Evolutionary conservation across 2,888 invertebrate genomes (phyloP).

Genomic region (Nemurella pictetii): DNA sequence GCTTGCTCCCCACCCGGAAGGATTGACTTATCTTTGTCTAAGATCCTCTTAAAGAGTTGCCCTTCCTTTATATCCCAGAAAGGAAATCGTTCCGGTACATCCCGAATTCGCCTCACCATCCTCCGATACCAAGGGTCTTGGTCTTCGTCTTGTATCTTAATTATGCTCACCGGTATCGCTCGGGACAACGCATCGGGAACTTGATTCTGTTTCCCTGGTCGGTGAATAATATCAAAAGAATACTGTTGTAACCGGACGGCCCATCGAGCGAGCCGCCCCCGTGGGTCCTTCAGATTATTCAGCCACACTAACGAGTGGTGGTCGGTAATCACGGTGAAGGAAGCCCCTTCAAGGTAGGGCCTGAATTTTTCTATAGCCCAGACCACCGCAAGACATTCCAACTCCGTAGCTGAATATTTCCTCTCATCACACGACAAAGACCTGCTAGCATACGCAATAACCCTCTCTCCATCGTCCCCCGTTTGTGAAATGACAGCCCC

Average conservation of each 20-base stretch:
- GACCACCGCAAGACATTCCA: conserved; percentile 44
- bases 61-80: not conserved
- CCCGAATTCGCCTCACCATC: not conserved
- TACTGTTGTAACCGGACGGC: conserved; percentile 41
- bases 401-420: conserved; percentile 43
- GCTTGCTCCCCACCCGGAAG: not conserved
- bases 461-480: conserved; percentile 39
- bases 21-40: not conserved
- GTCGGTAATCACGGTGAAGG: conserved; percentile 45
- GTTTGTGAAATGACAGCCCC: conserved; percentile 43
- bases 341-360: conserved; percentile 43
- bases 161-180: not conserved
- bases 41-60: not conserved
- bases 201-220: conserved; percentile 44
- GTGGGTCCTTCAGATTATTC: conserved; percentile 42
- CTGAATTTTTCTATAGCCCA: conserved; percentile 43
- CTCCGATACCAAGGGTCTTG: conserved; percentile 14
- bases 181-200: conserved; percentile 46
- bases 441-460: conserved; percentile 44
- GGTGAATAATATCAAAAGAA: conserved; percentile 43
- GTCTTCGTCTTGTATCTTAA: not conserved
- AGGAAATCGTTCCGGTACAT: not conserved
- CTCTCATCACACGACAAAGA: conserved; percentile 40
- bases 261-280: conserved; percentile 44
- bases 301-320: conserved; percentile 44